Evolutionary conservation across 2,888 invertebrate species (phyloP), one percentile per base, ranked within the genome.

Genomic region (Tinea pellionella): DNA sequence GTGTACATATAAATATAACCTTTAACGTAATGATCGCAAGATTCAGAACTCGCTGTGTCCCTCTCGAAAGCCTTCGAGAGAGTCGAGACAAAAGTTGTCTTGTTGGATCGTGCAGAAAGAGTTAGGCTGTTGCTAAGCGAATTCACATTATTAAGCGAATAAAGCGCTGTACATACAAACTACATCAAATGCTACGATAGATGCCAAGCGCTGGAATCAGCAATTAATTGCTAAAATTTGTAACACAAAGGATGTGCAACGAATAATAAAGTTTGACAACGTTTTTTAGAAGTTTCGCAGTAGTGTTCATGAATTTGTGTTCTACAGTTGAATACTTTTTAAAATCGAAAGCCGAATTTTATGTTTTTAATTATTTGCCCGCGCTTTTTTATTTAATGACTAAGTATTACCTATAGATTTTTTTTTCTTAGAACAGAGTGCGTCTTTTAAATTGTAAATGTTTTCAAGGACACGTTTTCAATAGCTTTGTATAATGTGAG

Each of bases 21-120:
- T 47, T 47, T 47, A 47, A n/a, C 9, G 47, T 47, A 47, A 47
- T 47, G 47, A 15, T 13, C 47, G 47, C 47, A 47, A 47, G 47
- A 47, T 16, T 47, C 47, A 47, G 47, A 47, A 16, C 47, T 4
- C 47, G 13, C n/a, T 47, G 47, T 16, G 16, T 16, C 8, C 15
- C 9, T 13, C 16, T 16, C 37, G 37, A 47, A 16, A 47, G 47
- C 47, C 47, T 47, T 47, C 47, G 47, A 47, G 47, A 47, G 47
- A 47, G 47, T 15, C 47, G 47, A 47, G 47, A 47, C 47, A 47
- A 47, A 47, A 47, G 47, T 47, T 13, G 47, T 47, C 47, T 47
- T 47, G 47, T 47, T 47, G 47, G 47, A 47, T 47, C 47, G 47
- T 47, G 47, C 47, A 47, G 47, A 47, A 47, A 47, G 47, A 47